Percentiles rank a stretch among this genome's conserved stretches.
Conservation (phyloP, 2,888 invertebrate species). For the Sinelater perroti region DNA sequence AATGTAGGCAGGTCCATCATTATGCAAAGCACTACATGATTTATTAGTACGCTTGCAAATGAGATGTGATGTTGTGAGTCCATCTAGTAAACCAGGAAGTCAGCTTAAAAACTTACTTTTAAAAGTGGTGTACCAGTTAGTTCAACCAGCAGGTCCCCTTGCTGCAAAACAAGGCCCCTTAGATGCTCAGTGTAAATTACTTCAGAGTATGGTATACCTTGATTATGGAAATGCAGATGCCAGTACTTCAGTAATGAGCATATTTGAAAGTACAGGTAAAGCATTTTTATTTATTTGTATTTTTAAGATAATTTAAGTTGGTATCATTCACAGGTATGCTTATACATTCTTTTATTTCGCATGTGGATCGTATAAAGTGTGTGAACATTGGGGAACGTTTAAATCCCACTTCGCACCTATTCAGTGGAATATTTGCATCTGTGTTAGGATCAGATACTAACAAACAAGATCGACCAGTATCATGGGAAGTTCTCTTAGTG, state of each 20-base stretch:
- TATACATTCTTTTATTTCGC: constrained; percentile 65
- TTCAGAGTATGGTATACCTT: constrained; percentile 71
- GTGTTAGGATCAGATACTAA: constrained; percentile 71
- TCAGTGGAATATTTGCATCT: constrained; percentile 81
- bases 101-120: constrained; percentile 72
- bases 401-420: constrained; percentile 64
- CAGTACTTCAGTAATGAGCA: constrained; percentile 72
- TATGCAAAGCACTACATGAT: constrained; percentile 77
- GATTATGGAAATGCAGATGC: constrained; percentile 75
- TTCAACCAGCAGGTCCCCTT: constrained; percentile 71
- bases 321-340: constrained; percentile 59
- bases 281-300: constrained; percentile 32
- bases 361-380: constrained; percentile 66
- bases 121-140: constrained; percentile 75
- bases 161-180: constrained; percentile 73
- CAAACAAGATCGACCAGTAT: constrained; percentile 72
- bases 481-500: constrained; percentile 76
- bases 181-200: constrained; percentile 77
- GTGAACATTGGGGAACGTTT: constrained; percentile 64
- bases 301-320: neutral
- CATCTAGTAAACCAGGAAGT: constrained; percentile 64
- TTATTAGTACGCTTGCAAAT: constrained; percentile 74
- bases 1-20: constrained; percentile 76
- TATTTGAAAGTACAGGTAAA: constrained; percentile 76
- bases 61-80: constrained; percentile 69